Evolutionary conservation across 2,888 invertebrate genomes (phyloP).

Genomic region (Nowickia ferox): DNA sequence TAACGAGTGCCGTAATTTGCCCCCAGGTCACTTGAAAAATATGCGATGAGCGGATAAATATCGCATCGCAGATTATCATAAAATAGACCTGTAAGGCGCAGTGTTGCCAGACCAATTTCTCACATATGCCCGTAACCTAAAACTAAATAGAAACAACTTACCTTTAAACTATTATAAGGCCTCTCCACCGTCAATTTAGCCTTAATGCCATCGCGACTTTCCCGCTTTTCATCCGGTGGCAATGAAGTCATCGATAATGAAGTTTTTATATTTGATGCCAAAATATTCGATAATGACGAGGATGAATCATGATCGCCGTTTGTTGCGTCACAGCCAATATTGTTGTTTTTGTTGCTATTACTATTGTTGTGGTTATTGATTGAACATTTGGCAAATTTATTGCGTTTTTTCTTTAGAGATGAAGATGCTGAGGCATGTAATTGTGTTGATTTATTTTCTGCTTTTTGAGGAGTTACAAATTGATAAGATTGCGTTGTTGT

Average conservation of each 20-base stretch:
- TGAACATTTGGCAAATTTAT: conserved; percentile 67
- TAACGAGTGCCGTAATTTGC: no score
- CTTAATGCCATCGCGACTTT: conserved; percentile 84
- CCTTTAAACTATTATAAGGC: conserved; percentile 92
- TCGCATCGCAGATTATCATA: no score
- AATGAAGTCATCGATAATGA: conserved; percentile 90
- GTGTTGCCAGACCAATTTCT: not conserved
- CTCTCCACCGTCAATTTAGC: conserved; percentile 86
- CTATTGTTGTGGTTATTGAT: no score
- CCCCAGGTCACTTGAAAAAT: no score
- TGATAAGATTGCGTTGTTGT: conserved; percentile 55
- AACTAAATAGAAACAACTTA: conserved; percentile 73
- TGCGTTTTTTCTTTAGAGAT: conserved; percentile 77
- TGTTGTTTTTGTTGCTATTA: not conserved
- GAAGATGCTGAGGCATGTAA: conserved; percentile 69
- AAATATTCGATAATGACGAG: conserved; percentile 73
- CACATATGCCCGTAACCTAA: not conserved
- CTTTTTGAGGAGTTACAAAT: conserved; percentile 69
- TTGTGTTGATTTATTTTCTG: conserved; percentile 65
- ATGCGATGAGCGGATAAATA: no score
- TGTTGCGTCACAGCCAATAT: conserved; percentile 14
- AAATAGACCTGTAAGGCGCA: not conserved
- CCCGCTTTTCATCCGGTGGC: conserved; percentile 85
- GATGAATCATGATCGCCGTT: conserved; percentile 56
- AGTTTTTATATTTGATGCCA: conserved; percentile 77